Base-by-base conservation (phyloP, 2,797 vertebrate species). In the Chiroxiphia lanceolata region DNA sequence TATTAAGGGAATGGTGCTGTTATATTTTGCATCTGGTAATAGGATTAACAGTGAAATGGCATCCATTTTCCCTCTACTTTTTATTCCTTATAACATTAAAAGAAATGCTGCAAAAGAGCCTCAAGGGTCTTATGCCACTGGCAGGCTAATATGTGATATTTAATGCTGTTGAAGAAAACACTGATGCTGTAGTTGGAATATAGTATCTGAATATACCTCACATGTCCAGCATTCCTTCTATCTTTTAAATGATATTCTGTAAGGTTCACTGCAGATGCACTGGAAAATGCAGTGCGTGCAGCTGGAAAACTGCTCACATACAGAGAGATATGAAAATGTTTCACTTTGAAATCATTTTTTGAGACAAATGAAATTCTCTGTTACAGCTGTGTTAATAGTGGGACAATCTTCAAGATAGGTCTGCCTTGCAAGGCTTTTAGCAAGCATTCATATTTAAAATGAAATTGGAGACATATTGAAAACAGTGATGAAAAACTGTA, bases 251-350 rank as follows among this genome's bases (percentile, higher is more conserved):
- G 5, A 83, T 89, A 81, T 88, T 96, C 85, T 91, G 34, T 89
- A 84, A 93, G 90, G 97, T 89, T 97, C 94, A 92, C 91, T 96
- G 94, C 92, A 95, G 85, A 96, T 93, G 89, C 61, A 88, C 50
- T 92, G 67, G 63, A n/a, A n/a, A n/a, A n/a, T n/a, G n/a, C n/a
- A n/a, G n/a, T n/a, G 45, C 38, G 54, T 79, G 81, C 91, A 97
- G 92, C 76, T 96, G 81, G 71, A 95, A 94, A 96, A 89, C 87
- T 89, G 94, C 83, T 97, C 89, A 95, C 82, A 27, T 64, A 70
- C 38, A 80, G 69, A 78, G 78, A 95, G 15, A 23, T 67, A 93
- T 90, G 86, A 85, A 87, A 93, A 93, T 94, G 45, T 71, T 96
- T 97, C 70, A 87, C 64, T 97, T 89, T 59, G 38, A 93, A 87